phyloP scores from a whole-genome alignment of 1,140 invertebrate species.

The Cotesia glomerata region DNA sequence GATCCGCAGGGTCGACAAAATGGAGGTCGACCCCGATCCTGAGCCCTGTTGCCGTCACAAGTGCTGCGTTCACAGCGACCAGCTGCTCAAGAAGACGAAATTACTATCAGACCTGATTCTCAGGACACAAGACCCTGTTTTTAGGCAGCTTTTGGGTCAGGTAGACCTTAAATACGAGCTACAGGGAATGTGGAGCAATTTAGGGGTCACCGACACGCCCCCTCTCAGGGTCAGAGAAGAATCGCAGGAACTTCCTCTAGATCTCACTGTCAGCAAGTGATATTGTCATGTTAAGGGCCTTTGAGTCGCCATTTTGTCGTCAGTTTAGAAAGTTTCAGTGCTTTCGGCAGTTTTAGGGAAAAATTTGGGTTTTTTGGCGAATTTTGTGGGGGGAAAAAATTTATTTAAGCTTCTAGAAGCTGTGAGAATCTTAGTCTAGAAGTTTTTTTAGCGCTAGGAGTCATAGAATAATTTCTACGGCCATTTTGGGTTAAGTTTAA shows the following conservation, averaged over 20 bases:
- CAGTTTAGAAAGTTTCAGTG: too few species aligned
- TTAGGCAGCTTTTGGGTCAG: constrained; percentile 53
- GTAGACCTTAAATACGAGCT: constrained; percentile 55
- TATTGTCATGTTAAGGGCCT: neutral
- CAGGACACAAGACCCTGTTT: constrained; percentile 55
- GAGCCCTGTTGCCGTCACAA: constrained; percentile 57
- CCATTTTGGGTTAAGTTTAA: too few species aligned
- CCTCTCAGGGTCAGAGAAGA: constrained; percentile 46
- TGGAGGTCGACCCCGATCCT: constrained; percentile 47
- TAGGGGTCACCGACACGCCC: constrained; percentile 34
- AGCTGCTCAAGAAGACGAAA: constrained; percentile 55
- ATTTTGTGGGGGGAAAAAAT: too few species aligned
- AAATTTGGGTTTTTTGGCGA: too few species aligned
- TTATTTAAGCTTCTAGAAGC: too few species aligned
- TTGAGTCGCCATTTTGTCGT: neutral
- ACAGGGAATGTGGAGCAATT: constrained; percentile 53
- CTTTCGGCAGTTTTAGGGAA: too few species aligned
- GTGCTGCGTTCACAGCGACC: constrained; percentile 53
- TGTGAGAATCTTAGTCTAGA: too few species aligned
- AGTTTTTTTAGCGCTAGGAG: too few species aligned
- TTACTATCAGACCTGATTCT: constrained; percentile 58
- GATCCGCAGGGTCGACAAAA: constrained; percentile 54
- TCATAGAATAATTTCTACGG: too few species aligned
- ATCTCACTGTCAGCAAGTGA: constrained; percentile 59
- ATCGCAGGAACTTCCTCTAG: constrained; percentile 59